Percentiles rank a stretch among this genome's conserved stretches.
phyloP scores from a whole-genome alignment of 2,797 vertebrate species.

The Bradypodion ventrale region DNA sequence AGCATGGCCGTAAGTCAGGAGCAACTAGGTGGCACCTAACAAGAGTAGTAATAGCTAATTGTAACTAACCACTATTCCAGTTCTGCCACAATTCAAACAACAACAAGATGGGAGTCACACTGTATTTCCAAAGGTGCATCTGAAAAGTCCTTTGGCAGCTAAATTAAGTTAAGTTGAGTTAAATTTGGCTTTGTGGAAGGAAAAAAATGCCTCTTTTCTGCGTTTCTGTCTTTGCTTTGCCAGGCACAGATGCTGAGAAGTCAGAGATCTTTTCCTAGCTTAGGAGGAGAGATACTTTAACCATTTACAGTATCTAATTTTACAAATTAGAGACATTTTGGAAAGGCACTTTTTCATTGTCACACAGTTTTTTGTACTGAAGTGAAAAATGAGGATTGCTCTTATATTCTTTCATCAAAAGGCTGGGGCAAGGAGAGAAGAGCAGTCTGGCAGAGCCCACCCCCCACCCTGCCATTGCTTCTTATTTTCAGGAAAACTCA shows the following conservation, averaged over 20 bases:
- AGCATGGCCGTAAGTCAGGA: too few relatives aligned
- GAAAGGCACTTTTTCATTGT: neutral
- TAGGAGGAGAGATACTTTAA: neutral
- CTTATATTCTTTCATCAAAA: neutral
- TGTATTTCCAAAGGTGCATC: neutral
- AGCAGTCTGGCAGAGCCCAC: neutral
- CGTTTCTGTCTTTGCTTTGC: neutral
- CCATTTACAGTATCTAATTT: constrained; percentile 6
- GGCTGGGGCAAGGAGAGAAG: neutral
- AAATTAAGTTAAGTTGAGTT: neutral
- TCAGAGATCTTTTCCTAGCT: neutral
- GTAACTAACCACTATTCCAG: too few relatives aligned
- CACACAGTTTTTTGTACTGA: neutral
- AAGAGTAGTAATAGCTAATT: too few relatives aligned
- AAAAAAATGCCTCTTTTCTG: neutral
- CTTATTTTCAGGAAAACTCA: constrained; percentile 69
- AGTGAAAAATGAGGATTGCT: neutral
- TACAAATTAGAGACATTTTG: constrained; percentile 13
- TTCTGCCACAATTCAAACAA: neutral
- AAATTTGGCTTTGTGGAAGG: neutral
- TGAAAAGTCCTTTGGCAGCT: neutral
- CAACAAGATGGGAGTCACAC: neutral
- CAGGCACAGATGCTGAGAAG: neutral
- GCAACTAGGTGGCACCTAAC: too few relatives aligned
- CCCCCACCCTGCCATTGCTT: too few relatives aligned